Evolutionary conservation across 2,113 vertebrate genomes (phyloP), one percentile per base, ranked within the genome.

Genomic region (Chamaea fasciata): DNA sequence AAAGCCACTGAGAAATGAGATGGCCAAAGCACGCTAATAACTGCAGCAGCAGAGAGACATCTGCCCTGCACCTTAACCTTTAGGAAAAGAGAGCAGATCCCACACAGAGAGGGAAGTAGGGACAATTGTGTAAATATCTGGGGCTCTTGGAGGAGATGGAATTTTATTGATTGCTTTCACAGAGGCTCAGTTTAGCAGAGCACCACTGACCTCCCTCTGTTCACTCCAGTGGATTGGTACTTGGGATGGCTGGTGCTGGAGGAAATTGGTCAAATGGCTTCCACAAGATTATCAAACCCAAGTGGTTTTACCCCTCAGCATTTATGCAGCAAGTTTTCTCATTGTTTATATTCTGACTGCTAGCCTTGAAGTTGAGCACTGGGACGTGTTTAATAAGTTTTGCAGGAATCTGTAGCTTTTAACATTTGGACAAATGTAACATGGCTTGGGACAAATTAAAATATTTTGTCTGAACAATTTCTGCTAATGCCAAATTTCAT

Each of bases 71-170:
- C 96, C 96, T 94, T 97, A 95, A 98, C 95, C 96, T 97, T 96
- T 94, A 95, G 92, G 94, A 93, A 84, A 88, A 97, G 55, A 87
- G 87, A 95, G 79, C 37, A 23, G 76, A 49, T 94, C 87, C 57
- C 64, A 87, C 39, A 41, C 63, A 78, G 42, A 82, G n/a, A 69
- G 44, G 73, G 81, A 82, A 96, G 88, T 79, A 94, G 90, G 95
- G 96, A 96, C 96, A 97, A 98, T 98, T 98, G 98, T 98, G 97
- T 93, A 98, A 98, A 98, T 98, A 70, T 87, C 59, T 90, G 47
- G 49, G 57, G 74, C 92, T 97, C 93, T 83, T 89, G 91, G 60
- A 95, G 92, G 90, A 98, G 94, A 98, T 97, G 94, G 97, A 98
- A 98, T 94, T 93, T 92, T 96, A 96, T 92, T 98, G 96, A 97